phyloP scores from a whole-genome alignment of 2,797 vertebrate genomes.

The Sebastes umbrosus region DNA sequence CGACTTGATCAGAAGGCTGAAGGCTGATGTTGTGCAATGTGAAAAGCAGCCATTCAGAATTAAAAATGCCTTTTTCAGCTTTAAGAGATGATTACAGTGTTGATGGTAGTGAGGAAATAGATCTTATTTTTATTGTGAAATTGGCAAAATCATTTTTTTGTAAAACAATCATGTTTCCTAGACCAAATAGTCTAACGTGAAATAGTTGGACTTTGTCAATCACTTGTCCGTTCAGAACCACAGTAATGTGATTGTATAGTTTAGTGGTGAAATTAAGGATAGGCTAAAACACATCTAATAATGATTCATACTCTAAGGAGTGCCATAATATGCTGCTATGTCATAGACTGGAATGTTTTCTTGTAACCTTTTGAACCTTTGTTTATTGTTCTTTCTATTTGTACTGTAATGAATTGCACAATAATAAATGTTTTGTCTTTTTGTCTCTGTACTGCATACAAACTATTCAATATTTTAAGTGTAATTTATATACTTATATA shows the following conservation, averaged over 20 bases:
- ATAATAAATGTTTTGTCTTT: conserved; percentile 71
- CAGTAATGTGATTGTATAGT: conserved; percentile 63
- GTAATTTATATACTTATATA: neutral
- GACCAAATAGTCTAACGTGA: conserved; percentile 58
- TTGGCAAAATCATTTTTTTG: conserved; percentile 30
- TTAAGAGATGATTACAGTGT: conserved; percentile 70
- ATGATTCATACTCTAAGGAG: conserved; percentile 68
- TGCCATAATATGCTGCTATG: conserved; percentile 81
- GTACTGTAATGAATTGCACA: conserved; percentile 80
- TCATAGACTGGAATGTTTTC: conserved; percentile 76
- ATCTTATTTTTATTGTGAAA: conserved; percentile 30
- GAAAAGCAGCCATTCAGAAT: conserved; percentile 59
- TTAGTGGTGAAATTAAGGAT: conserved; percentile 41
- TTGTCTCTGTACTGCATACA: conserved; percentile 25
- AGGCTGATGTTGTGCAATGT: conserved; percentile 68
- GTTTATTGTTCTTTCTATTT: conserved; percentile 62
- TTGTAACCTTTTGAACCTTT: conserved; percentile 66
- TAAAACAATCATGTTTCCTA: conserved; percentile 63
- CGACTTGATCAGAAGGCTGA: conserved; percentile 26
- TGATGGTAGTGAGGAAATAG: conserved; percentile 37
- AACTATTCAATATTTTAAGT: neutral
- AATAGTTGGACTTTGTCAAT: conserved; percentile 42
- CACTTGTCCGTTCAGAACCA: conserved; percentile 53
- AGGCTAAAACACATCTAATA: conserved; percentile 52
- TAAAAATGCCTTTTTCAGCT: conserved; percentile 56